These are phyloP conservation scores for Etheostoma perlongum DNA, from an alignment of 2,797 vertebrate species.

Conservation along the genomic window DNA sequence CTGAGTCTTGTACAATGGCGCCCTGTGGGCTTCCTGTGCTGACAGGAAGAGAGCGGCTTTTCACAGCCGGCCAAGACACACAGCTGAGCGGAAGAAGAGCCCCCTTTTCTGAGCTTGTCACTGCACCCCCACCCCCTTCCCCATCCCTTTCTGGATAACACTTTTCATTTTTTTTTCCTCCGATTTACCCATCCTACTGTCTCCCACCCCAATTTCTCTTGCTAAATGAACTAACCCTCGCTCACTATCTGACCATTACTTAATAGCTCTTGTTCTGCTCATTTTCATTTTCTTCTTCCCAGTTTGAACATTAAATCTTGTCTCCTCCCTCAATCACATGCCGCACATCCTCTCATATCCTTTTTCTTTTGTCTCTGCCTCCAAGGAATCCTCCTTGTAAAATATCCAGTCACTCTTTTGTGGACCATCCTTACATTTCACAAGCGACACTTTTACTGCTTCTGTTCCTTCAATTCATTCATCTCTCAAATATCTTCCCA, in stretches of 20 bases:
- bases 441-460: conserved; percentile 10
- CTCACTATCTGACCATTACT: conserved; percentile 37
- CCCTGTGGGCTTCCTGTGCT: conserved; percentile 79
- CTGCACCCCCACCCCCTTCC: conserved; percentile 21
- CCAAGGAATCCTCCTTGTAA: conserved; percentile 30
- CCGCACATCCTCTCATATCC: not conserved
- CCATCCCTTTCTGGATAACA: conserved; percentile 45
- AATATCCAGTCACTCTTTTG: conserved; percentile 22
- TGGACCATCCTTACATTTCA: conserved; percentile 41
- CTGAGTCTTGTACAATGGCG: conserved; percentile 68
- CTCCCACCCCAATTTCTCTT: conserved; percentile 22
- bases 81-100: conserved; percentile 82
- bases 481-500: conserved; percentile 26
- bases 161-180: conserved; percentile 14
- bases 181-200: conserved; percentile 55
- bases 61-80: conserved; percentile 81
- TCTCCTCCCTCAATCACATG: conserved; percentile 32
- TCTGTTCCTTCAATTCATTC: conserved; percentile 8
- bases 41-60: conserved; percentile 82
- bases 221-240: conserved; percentile 27
- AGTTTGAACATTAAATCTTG: conserved; percentile 22
- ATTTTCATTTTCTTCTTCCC: conserved; percentile 33
- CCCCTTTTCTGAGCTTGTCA: conserved; percentile 64
- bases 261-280: conserved; percentile 42
- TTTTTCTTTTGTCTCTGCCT: conserved; percentile 12